These are phyloP conservation scores for Drosophila koepferae DNA, from an alignment of 2,888 invertebrate genomes.

Conservation along the genomic window DNA sequence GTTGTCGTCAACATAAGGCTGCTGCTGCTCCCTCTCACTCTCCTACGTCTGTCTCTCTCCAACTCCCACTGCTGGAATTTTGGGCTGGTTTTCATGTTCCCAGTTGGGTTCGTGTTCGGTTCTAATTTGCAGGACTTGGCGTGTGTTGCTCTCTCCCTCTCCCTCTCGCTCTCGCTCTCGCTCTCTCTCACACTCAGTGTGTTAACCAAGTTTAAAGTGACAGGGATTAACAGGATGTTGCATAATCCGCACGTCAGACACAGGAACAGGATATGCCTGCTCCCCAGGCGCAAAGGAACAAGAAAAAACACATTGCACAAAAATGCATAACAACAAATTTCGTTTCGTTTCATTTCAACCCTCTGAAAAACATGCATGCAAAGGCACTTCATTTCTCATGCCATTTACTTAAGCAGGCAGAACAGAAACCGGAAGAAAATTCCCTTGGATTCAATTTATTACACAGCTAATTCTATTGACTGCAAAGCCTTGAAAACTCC, in stretches of 20 bases:
- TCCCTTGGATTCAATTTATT: not conserved
- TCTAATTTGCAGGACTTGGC: conserved; percentile 69
- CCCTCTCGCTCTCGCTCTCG: conserved; percentile 1
- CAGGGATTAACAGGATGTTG: conserved; percentile 83
- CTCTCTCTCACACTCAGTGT: conserved; percentile 21
- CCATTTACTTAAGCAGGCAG: not conserved
- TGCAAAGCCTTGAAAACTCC: conserved; percentile 6
- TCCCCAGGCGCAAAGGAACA: conserved; percentile 19
- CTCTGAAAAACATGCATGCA: conserved; percentile 20
- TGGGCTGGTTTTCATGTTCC: conserved; percentile 45
- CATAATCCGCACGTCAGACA: conserved; percentile 79
- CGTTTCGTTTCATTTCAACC: conserved; percentile 32
- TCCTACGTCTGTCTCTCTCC: conserved; percentile 12
- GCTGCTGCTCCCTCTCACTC: not conserved
- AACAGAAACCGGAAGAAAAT: conserved; percentile 6
- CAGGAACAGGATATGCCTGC: conserved; percentile 69
- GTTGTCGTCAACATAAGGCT: conserved; percentile 57
- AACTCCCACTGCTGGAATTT: conserved; percentile 52
- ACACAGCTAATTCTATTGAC: not conserved
- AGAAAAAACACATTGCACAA: conserved; percentile 9
- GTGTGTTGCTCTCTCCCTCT: conserved; percentile 15
- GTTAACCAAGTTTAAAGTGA: conserved; percentile 75
- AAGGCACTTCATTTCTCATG: conserved; percentile 14
- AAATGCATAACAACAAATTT: conserved; percentile 55
- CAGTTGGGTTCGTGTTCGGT: conserved; percentile 39